These are phyloP conservation scores for Lepisosteus oculatus DNA, from an alignment of 2,113 vertebrate species.

Conservation along the genomic window DNA sequence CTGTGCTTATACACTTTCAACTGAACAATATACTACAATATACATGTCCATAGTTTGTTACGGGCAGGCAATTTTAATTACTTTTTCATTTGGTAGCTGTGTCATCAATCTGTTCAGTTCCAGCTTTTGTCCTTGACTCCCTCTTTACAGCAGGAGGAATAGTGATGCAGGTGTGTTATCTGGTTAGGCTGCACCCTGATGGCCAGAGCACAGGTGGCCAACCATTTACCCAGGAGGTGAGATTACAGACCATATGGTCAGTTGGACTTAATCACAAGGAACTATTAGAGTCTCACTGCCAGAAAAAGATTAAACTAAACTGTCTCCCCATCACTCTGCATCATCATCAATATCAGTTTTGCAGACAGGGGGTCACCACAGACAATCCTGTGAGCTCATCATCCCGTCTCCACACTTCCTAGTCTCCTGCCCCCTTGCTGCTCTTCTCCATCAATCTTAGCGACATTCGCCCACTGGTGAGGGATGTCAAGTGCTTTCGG, in stretches of 20 bases:
- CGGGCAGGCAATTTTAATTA: too few relatives aligned
- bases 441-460: slow-evolving; percentile 50
- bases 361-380: slow-evolving; percentile 27
- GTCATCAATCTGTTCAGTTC: too few relatives aligned
- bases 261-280: slow-evolving; percentile 3
- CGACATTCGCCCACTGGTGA: slow-evolving; percentile 30
- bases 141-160: too few relatives aligned
- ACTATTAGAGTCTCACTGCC: neutral
- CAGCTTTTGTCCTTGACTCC: too few relatives aligned
- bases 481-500: neutral
- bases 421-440: slow-evolving; percentile 28
- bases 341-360: slow-evolving; percentile 23
- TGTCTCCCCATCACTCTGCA: slow-evolving; percentile 19
- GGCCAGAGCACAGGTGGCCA: neutral
- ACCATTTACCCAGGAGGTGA: neutral
- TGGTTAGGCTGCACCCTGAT: neutral
- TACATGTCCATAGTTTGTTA: too few relatives aligned
- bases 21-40: too few relatives aligned
- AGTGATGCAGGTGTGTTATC: neutral
- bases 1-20: too few relatives aligned
- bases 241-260: slow-evolving; percentile 3
- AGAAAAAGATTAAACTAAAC: slow-evolving; percentile 9
- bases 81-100: too few relatives aligned
- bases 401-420: slow-evolving; percentile 34
- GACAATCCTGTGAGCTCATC: slow-evolving; percentile 41